phyloP scores from a whole-genome alignment of 2,113 vertebrate species.

The Pseudonaja textilis region DNA sequence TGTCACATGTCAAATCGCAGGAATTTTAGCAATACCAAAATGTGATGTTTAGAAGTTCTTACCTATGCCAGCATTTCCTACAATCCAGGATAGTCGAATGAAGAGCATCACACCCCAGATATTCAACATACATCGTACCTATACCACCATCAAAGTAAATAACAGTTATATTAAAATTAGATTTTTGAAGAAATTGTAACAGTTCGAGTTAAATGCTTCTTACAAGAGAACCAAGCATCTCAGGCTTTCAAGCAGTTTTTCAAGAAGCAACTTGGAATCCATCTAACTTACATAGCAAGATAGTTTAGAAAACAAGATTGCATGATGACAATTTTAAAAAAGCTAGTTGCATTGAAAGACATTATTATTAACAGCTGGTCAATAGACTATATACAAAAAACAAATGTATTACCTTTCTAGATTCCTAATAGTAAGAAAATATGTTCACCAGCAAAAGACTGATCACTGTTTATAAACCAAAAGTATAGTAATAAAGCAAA shows the following conservation, averaged over 20 bases:
- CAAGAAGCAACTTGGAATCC: neutral
- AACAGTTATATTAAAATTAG: neutral
- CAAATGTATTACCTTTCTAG: neutral
- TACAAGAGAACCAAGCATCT: neutral
- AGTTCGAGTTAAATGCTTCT: neutral
- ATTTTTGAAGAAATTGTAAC: neutral
- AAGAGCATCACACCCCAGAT: constrained; percentile 99
- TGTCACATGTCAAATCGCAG: neutral
- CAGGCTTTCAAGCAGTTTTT: neutral
- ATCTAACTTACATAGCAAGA: neutral
- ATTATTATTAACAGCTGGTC: neutral
- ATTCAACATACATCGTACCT: constrained; percentile 99
- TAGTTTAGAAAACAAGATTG: neutral
- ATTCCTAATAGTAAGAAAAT: neutral
- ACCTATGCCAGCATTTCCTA: constrained; percentile 97
- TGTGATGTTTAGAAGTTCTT: constrained; percentile 50
- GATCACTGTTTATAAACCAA: neutral
- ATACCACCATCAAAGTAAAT: constrained; percentile 28
- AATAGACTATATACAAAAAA: neutral
- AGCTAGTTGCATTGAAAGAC: neutral
- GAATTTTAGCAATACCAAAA: neutral
- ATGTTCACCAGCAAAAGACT: neutral
- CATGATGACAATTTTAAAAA: neutral
- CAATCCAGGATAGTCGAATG: constrained; percentile 97
- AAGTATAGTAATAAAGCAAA: neutral